Evolutionary conservation across 1,140 invertebrate species (phyloP).

Genomic region (Ceratosolen fusciceps): DNA sequence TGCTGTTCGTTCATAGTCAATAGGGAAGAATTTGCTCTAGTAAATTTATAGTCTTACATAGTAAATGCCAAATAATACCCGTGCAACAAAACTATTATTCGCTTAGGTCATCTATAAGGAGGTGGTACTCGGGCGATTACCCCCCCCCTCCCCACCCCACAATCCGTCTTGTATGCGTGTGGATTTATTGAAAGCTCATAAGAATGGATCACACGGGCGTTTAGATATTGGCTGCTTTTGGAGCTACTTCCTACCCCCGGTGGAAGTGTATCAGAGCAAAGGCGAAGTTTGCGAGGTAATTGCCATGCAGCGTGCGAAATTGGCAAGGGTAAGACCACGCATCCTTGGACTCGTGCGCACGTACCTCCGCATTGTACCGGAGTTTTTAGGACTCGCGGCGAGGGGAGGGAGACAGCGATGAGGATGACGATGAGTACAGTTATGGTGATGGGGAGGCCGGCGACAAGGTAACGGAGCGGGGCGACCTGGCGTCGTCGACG

Average conservation of each 20-base stretch:
- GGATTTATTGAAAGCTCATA: background rate
- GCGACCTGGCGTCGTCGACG: slow-evolving; percentile 28
- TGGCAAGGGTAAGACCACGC: slow-evolving; percentile 21
- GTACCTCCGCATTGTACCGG: background rate
- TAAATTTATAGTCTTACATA: background rate
- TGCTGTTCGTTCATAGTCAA: too few species aligned
- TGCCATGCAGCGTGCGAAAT: slow-evolving; percentile 1
- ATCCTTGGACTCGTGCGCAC: background rate
- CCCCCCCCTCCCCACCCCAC: background rate
- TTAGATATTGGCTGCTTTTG: too few species aligned
- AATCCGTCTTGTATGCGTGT: too few species aligned
- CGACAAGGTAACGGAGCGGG: background rate
- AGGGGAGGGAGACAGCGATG: background rate
- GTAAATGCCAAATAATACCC: background rate
- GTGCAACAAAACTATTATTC: background rate
- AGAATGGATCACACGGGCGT: background rate
- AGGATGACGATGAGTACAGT: background rate
- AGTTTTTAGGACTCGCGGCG: slow-evolving; percentile 12
- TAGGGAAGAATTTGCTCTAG: too few species aligned
- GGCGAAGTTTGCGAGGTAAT: background rate
- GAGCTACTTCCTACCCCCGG: background rate
- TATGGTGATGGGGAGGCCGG: background rate
- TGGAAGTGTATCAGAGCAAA: background rate
- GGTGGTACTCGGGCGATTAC: too few species aligned
- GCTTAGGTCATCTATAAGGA: background rate